Evolutionary conservation across 2,888 invertebrate genomes (phyloP), one percentile per base, ranked within the genome.

Genomic region (Flexamia atlantica): DNA sequence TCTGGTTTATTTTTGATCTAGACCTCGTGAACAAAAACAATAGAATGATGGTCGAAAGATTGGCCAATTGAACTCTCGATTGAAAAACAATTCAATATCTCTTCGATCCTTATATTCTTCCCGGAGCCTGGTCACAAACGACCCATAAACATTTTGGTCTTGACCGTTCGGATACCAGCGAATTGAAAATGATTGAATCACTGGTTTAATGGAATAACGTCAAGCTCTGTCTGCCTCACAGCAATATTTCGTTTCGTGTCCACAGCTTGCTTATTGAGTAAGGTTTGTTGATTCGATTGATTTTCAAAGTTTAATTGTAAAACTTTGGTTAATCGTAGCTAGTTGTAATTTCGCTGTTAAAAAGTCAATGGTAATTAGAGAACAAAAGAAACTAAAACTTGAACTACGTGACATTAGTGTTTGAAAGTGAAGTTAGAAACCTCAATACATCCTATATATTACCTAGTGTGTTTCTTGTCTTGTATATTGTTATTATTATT

Each of bases 51-150:
- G 20, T 53, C 2, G 20, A 53, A 1, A 28, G 28, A 64, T 64
- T 28, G 64, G 28, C 30, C 64, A 64, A 64, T 64, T 64, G 64
- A 64, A 64, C 64, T 64, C 64, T 64, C 25, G 64, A 64, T 64
- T 64, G 64, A 64, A 64, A 64, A 64, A 64, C 64, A 28, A 64
- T 30, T 64, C 64, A 10, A 53, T 23, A 53, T 53, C 53, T 53
- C 25, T 64, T 64, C 57, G 12, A 64, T 64, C 53, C 23, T 2
- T 23, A 23, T 23, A 23, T 53, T 20, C 53, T 53, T 1, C 20
- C 14, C 23, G 20, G 10, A 53, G 2, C 20, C 10, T 7, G 46
- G 7, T 25, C 60, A 60, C 28, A 64, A 2, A 28, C 28, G 7
- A 14, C 28, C 30, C 28, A 12, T 64, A 30, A 64, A 64, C 5